These are phyloP conservation scores for Psephotus haematonotus DNA, from an alignment of 2,113 vertebrate species.

Conservation along the genomic window DNA sequence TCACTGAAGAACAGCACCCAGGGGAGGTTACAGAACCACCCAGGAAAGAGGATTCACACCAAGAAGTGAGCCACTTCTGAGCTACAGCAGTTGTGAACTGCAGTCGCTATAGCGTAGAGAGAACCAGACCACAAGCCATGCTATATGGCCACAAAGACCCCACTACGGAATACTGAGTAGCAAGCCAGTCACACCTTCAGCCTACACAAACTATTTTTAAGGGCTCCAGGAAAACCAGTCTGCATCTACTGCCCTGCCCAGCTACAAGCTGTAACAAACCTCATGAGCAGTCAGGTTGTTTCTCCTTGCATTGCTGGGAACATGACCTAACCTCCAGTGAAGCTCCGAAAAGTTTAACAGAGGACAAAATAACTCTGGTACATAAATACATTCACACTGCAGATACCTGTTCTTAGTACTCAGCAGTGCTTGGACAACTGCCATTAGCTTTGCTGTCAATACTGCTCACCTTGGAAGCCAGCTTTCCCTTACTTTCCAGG, in stretches of 20 bases:
- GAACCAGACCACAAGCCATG: accelerated
- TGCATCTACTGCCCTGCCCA: neutral
- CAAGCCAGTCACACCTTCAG: neutral
- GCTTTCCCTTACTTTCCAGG: neutral
- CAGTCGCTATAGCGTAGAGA: neutral
- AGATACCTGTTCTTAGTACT: neutral
- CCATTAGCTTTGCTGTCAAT: neutral
- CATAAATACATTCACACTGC: neutral
- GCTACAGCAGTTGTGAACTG: neutral
- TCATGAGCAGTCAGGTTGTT: accelerated
- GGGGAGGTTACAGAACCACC: neutral
- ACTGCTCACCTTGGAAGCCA: neutral
- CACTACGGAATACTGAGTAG: neutral
- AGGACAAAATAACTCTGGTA: neutral
- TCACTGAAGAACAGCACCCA: neutral
- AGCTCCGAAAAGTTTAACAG: neutral
- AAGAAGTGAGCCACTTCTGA: neutral
- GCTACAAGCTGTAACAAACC: neutral
- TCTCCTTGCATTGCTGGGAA: neutral
- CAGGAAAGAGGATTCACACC: neutral
- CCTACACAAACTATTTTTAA: neutral
- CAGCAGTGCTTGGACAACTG: neutral
- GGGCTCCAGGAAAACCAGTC: neutral
- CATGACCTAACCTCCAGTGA: neutral
- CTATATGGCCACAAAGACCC: neutral